These are phyloP conservation scores for Drosophila novamexicana DNA, from an alignment of 1,140 invertebrate species.

Conservation along the genomic window DNA sequence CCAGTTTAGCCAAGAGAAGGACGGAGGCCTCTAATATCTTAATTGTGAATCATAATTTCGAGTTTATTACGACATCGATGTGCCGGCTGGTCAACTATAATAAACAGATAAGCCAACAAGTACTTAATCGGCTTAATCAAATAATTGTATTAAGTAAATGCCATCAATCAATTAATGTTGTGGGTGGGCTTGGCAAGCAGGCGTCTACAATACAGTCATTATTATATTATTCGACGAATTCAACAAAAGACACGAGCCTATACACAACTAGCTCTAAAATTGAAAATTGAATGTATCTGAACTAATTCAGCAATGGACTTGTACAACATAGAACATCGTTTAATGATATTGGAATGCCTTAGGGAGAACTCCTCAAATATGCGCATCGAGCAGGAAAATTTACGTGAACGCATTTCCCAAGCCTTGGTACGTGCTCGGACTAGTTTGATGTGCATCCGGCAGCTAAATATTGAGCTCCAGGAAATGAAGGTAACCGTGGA, in stretches of 20 bases:
- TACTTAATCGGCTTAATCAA: constrained; percentile 64
- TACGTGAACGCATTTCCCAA: constrained; percentile 33
- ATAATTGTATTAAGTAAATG: constrained; percentile 53
- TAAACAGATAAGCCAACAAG: constrained; percentile 17
- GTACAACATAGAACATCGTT: constrained; percentile 5
- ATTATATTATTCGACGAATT: background rate
- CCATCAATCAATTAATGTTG: constrained; percentile 50
- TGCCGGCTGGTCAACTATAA: constrained; percentile 20
- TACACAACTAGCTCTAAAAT: background rate
- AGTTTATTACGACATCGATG: constrained; percentile 57
- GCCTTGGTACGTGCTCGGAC: constrained; percentile 25
- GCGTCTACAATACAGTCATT: background rate
- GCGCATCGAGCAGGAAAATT: constrained; percentile 34
- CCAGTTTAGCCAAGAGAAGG: background rate
- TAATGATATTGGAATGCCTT: constrained; percentile 44
- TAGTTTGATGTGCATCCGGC: constrained; percentile 21
- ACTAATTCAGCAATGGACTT: constrained; percentile 40
- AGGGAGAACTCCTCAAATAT: constrained; percentile 54
- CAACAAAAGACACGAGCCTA: background rate
- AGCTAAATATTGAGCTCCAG: constrained; percentile 30
- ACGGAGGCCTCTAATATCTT: constrained; percentile 36
- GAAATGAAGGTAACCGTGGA: constrained; percentile 40
- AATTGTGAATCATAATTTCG: constrained; percentile 46
- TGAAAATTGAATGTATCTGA: background rate
- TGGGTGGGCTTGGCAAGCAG: background rate